Base-by-base conservation (phyloP, 1,140 invertebrate species). In the Meloidogyne chitwoodi region DNA sequence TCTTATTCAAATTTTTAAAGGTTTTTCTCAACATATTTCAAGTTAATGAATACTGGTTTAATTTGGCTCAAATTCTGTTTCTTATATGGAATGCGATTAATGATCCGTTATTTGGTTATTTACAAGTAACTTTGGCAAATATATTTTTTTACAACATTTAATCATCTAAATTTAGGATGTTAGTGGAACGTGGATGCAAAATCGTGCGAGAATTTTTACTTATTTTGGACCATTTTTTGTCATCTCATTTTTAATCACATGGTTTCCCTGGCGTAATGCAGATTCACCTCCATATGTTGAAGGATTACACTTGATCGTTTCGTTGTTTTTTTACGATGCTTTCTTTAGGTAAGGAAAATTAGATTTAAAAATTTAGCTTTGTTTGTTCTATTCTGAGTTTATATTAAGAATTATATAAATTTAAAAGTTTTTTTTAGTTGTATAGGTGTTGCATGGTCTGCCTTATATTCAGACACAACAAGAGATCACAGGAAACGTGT, bases 71-170 rank as follows among this genome's bases (percentile, higher is more conserved):
- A 77, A 61, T 88, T 11, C 67, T 89, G 12, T 89, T 87, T 72
- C 79, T 89, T 78, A 61, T 89, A 10, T 89, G 89, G 89, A 89
- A 89, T 79, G 86, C 89, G 0, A 79, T 89, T 41, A 89, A 89
- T 75, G 89, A 89, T 74, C 89, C 89, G 8, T 72, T 89, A 56
- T 89, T 89, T 80, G 89, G 88, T 19, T 88, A 89, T 75, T 70
- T 79, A 72, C 79, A 85, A 79, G 79, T 73, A 56, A 65, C 70
- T 12, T 85, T 48, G 80, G 19, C 10, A n/a, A n/a, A n/a, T n/a
- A n/a, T n/a, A 68, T 85, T 80, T 34, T n/a, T 78, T 69, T n/a
- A 16, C 0, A 19, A 4, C 61, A 31, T 31, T 38, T 8, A 2
- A 11, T 14, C 31, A 71, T 27, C n/a, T 16, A 38, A 10, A 14